phyloP scores from a whole-genome alignment of 2,888 invertebrate species.

The Tubulanus polymorphus region DNA sequence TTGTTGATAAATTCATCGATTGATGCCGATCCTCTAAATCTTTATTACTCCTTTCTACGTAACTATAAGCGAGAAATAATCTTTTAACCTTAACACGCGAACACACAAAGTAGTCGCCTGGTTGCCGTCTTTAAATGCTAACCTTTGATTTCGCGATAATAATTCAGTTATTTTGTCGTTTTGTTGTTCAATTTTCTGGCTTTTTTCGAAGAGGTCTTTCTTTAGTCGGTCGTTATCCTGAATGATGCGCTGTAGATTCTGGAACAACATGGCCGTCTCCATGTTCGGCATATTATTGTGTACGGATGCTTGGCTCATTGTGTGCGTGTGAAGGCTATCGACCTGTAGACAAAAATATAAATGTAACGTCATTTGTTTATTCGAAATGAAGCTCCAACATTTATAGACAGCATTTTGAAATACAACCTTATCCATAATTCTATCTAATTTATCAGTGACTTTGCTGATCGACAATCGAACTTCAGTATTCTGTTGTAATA shows the following conservation, averaged over 20 bases:
- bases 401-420: neutral
- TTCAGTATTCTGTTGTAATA: slow-evolving; percentile 65
- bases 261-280: slow-evolving; percentile 46
- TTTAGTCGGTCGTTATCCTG: slow-evolving; percentile 52
- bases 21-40: slow-evolving; percentile 49
- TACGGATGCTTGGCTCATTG: slow-evolving; percentile 13
- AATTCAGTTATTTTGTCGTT: slow-evolving; percentile 51
- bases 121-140: slow-evolving; percentile 14
- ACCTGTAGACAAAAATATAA: slow-evolving; percentile 24
- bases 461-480: slow-evolving; percentile 64
- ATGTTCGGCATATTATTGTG: slow-evolving; percentile 46
- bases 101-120: no score
- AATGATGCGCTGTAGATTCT: slow-evolving; percentile 48
- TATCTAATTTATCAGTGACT: slow-evolving; percentile 64
- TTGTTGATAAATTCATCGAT: slow-evolving; percentile 38
- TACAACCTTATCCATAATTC: slow-evolving; percentile 59
- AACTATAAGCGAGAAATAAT: slow-evolving; percentile 24
- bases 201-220: slow-evolving; percentile 48
- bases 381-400: no score
- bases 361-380: no score
- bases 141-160: slow-evolving; percentile 50
- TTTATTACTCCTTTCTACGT: slow-evolving; percentile 49
- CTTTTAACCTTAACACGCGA: neutral
- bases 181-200: slow-evolving; percentile 44
- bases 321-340: slow-evolving; percentile 20